Evolutionary conservation across 1,140 invertebrate species (phyloP), one percentile per base, ranked within the genome.

Genomic region (Scaptomyza pallida): DNA sequence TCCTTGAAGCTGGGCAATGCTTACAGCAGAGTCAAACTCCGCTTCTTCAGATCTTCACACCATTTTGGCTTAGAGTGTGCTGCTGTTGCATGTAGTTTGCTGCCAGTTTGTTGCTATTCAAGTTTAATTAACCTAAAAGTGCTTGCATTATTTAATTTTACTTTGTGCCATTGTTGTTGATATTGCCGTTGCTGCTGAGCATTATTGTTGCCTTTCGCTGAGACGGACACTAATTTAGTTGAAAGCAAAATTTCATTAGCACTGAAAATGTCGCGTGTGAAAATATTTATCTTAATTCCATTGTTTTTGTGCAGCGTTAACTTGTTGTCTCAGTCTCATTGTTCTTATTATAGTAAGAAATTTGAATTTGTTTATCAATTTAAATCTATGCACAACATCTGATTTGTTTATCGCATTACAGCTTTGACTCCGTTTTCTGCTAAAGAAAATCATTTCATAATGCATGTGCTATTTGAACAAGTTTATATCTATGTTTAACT

Each of bases 91-190:
- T 41, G n/a, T n/a, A 64, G 78, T 60, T 78, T 79, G 78, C 72
- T 73, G 69, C 57, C 78, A 68, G 78, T 81, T 85, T 86, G 77
- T 76, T 60, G 77, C 77, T 72, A 81, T 85, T 85, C 81, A 85
- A 77, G 81, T 86, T 85, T 85, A 85, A 85, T 85, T 85, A 85
- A 86, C 81, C 81, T 85, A 85, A 85, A 85, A 85, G 81, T 85
- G 81, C 81, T 81, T 85, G 81, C 81, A 85, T 86, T 85, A 85
- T 85, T 85, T 85, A 85, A 85, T 85, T 86, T 85, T 85, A 78
- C 86, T 85, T 85, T 81, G 54, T 73, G 80, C 51, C 55, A 52
- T 69, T 63, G 72, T 78, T 78, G 54, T 41, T 40, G 44, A 4
- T 30, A 30, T 30, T 30, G 26, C 26, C 8, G 26, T 62, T 30